Conservation (phyloP, 2,888 invertebrate genomes). For the Drosophila crucigera region DNA sequence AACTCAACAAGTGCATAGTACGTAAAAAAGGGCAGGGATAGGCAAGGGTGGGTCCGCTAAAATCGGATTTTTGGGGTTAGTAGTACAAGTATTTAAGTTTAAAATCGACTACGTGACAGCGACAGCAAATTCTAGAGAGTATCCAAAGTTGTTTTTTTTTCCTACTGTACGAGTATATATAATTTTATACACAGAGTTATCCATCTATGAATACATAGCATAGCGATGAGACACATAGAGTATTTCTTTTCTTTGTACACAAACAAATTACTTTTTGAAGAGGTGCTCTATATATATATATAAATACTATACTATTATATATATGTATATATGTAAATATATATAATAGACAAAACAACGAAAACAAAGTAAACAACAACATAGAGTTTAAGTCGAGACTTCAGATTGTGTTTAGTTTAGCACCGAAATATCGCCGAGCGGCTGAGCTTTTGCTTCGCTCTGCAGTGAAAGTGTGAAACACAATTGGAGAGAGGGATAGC, state of each 20-base stretch:
- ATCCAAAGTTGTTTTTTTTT: not conserved
- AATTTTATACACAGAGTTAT: conserved; percentile 40
- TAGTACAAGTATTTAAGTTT: conserved; percentile 19
- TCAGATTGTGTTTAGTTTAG: conserved; percentile 14
- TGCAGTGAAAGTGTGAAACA: conserved; percentile 13
- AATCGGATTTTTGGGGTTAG: conserved; percentile 15
- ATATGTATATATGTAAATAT: not conserved
- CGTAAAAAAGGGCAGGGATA: not conserved
- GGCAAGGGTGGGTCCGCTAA: not conserved
- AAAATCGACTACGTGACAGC: conserved; percentile 30
- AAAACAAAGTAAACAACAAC: conserved; percentile 44
- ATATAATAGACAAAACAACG: conserved; percentile 8
- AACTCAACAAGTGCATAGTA: conserved; percentile 7
- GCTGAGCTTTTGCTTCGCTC: conserved; percentile 1
- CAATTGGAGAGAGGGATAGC: conserved; percentile 1
- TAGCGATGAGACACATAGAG: conserved; percentile 39
- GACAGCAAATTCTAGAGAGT: conserved; percentile 22
- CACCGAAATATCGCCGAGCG: conserved; percentile 36
- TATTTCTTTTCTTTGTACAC: conserved; percentile 32
- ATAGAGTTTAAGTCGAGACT: conserved; percentile 13
- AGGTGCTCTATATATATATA: conserved; percentile 7
- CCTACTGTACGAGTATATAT: conserved; percentile 16
- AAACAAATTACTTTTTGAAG: conserved; percentile 18
- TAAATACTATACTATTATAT: not conserved
- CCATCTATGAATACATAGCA: conserved; percentile 29